phyloP scores from a whole-genome alignment of 2,797 vertebrate genomes.

The Scolopax bukidnonensis region DNA sequence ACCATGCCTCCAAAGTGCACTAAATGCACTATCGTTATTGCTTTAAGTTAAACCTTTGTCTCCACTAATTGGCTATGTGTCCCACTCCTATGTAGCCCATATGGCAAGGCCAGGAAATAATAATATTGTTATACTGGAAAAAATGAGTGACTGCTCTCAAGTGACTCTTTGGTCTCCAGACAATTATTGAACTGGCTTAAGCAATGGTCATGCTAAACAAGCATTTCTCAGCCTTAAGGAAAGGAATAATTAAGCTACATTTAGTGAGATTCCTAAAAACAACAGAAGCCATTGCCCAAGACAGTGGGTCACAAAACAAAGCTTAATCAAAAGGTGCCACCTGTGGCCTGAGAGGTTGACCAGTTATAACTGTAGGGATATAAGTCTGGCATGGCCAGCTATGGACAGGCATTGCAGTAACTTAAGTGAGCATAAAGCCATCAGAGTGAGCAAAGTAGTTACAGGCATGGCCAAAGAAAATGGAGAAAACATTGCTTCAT shows the following conservation, averaged over 20 bases:
- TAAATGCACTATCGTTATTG: conserved; percentile 57
- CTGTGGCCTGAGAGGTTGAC: not conserved
- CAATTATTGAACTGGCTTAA: conserved; percentile 46
- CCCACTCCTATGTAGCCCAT: not conserved
- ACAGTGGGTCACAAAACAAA: not conserved
- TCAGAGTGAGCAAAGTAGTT: not conserved
- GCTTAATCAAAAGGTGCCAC: not conserved
- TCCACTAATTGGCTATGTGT: conserved; percentile 49
- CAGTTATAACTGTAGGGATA: not conserved
- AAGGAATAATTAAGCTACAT: not conserved
- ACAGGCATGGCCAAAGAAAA: not conserved
- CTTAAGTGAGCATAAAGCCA: not conserved
- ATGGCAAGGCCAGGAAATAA: conserved; percentile 51
- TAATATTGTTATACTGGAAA: conserved; percentile 51
- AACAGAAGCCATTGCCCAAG: not conserved
- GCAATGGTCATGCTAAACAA: conserved; percentile 2
- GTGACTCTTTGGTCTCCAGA: conserved; percentile 28
- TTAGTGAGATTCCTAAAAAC: conserved; percentile 2
- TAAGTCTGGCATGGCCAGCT: not conserved
- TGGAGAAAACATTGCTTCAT: not conserved
- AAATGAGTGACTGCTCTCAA: conserved; percentile 2
- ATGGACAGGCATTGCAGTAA: not conserved
- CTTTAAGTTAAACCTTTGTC: conserved; percentile 68
- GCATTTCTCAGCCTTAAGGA: not conserved
- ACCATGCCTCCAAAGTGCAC: conserved; percentile 56